Base-by-base conservation (phyloP, 2,888 invertebrate genomes). In the Girardia tigrina region DNA sequence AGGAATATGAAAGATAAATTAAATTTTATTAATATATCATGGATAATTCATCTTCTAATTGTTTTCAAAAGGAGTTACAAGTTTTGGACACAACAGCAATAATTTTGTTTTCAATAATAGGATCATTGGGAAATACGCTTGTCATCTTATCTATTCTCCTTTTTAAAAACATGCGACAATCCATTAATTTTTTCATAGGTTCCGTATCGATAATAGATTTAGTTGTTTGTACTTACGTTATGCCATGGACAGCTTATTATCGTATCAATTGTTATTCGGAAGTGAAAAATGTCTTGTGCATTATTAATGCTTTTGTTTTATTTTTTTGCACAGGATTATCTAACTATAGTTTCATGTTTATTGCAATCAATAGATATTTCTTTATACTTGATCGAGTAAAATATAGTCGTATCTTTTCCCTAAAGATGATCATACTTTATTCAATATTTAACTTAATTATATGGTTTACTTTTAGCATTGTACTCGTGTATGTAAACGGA, bases 281-380 rank as follows among this genome's bases (percentile, higher is more conserved):
- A 1, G 1, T 74, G 2, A 27, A 74, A 28, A 23, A 23, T 12
- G 26, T 75, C n/a, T 28, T 27, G 74, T 75, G 75, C 27, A 70
- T 20, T 14, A 26, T 74, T 14, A 75, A 73, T 28, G 75, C 23
- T 27, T 75, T 73, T 20, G 14, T 73, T 14, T 26, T 75, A 26
- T 75, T 75, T 28, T 28, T n/a, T 26, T 70, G 29, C 29, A 28
- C 72, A 20, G 75, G 75, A 75, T 26, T 75, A 27, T 23, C 75
- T 1, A 75, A 75, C 29, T 72, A 75, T 71, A 75, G 23, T 36
- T 75, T 75, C 29, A 76, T 73, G 75, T 29, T 75, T 27, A 75
- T 75, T 12, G 75, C 75, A 1, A 71, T 75, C 1, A 73, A 70
- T 27, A 72, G 75, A 27, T 29, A 36, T 23, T 26, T 28, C 23